Evolutionary conservation across 2,113 vertebrate genomes (phyloP), one percentile per base, ranked within the genome.

Genomic region (Sialia sialis): DNA sequence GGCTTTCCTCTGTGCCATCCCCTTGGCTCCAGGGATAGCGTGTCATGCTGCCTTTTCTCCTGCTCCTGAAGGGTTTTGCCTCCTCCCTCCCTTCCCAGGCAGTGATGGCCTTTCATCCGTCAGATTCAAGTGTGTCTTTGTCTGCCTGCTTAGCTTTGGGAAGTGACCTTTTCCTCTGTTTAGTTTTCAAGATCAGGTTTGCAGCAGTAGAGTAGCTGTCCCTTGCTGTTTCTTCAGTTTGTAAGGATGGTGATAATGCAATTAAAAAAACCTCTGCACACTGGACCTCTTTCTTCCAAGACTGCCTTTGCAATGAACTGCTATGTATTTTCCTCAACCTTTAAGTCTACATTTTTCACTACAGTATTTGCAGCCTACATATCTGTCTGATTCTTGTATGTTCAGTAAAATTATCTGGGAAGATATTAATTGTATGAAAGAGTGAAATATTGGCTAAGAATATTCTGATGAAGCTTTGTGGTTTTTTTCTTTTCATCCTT

Each of bases 11-110:
- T 36, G 11, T 56, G 68, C 64, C 67, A 39, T 34, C 39, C 43
- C 34, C 18, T 80, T 0, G 0, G 23, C 46, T 55, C 27, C 56
- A 67, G 18, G 29, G 13, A 6, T 26, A 25, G 15, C 2, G 1
- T 38, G n/a, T 64, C 63, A 59, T 2, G 5, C 9, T 41, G 13
- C 26, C 30, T 68, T 68, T 72, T 52, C 43, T 52, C 29, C 27
- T 43, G 51, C 25, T 62, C 87, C 66, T 87, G 48, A 34, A 67
- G 13, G n/a, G 16, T 38, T 85, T 79, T 36, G 25, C 13, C 12
- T 87, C 26, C 49, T 84, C 44, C 27, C 6, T 56, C 19, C 16
- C 46, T 38, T 69, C 51, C 14, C 36, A 62, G 39, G 25, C 27
- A 83, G 13, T 3, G 26, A 56, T 32, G 10, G 13, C 3, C 29